Evolutionary conservation across 2,888 invertebrate species (phyloP).

Genomic region (Drosophila phalerata): DNA sequence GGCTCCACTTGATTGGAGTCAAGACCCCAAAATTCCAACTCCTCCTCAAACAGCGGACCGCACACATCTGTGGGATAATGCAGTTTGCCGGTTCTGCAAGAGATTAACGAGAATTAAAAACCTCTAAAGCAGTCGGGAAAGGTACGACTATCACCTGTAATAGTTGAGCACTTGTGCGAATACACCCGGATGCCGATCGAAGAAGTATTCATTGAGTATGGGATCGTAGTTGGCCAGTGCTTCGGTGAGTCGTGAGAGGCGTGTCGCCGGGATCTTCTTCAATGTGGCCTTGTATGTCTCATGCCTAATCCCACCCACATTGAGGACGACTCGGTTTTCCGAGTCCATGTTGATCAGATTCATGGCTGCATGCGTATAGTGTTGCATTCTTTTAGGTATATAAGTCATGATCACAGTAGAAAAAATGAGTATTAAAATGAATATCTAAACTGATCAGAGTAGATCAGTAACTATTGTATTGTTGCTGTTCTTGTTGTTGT

Average conservation of each 20-base stretch:
- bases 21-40: slow-evolving; percentile 99
- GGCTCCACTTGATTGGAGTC: slow-evolving; percentile 99
- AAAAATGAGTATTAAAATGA: background rate
- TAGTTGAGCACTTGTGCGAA: slow-evolving; percentile 99
- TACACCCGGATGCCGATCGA: slow-evolving; percentile 98
- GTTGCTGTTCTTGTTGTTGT: slow-evolving; percentile 7
- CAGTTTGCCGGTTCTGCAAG: slow-evolving; percentile 95
- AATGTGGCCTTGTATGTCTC: slow-evolving; percentile 98
- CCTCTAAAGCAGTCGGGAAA: too few relatives aligned
- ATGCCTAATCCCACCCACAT: slow-evolving; percentile 99
- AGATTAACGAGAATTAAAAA: background rate
- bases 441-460: slow-evolving; percentile 8
- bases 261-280: slow-evolving; percentile 98
- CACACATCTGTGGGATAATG: slow-evolving; percentile 99
- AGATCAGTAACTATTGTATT: slow-evolving; percentile 8
- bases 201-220: slow-evolving; percentile 99
- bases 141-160: slow-evolving; percentile 89
- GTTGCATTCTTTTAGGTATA: slow-evolving; percentile 81
- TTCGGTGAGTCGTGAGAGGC: slow-evolving; percentile 97
- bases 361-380: slow-evolving; percentile 88
- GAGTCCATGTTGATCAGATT: slow-evolving; percentile 97
- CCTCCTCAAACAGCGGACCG: slow-evolving; percentile 99
- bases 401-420: slow-evolving; percentile 73
- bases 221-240: slow-evolving; percentile 99
- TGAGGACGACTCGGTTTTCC: slow-evolving; percentile 99